Base-by-base conservation (phyloP, 2,888 invertebrate species). In the Acanthoscelides obtectus region DNA sequence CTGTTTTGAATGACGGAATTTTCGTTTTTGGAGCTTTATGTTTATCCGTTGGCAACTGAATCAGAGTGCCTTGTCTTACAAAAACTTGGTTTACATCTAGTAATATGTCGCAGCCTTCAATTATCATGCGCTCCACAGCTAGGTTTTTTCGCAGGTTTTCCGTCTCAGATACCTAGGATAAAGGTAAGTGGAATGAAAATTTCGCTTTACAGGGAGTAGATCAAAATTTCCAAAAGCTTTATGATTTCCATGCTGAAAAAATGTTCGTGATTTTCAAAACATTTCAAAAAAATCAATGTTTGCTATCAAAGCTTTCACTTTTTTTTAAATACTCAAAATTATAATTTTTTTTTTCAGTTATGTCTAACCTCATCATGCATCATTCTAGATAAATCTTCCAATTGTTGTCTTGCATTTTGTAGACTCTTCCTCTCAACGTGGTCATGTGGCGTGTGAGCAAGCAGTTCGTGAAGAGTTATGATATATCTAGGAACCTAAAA, bases 41-140 rank as follows among this genome's bases (percentile, higher is more conserved):
- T 80, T 89, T 90, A 70, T 90, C 90, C 63, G 84, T 84, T 12
- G 92, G 89, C 74, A 94, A 89, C 86, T 94, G 95, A 17, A 94
- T 90, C 25, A 95, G 85, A 19, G 91, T 91, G 65, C 94, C 94
- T 91, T 97, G 96, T 77, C 96, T 88, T 65, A 96, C 95, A 86
- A 96, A 96, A 27, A 96, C 95, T 88, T 97, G 96, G 85, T 96
- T 96, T 22, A 96, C 96, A 81, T 97, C 96, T 69, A 97, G 87
- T 66, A 97, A 87, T 79, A 97, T 96, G 83, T 97, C 96, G 85
- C 96, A 97, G 20, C 96, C 96, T 83, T 96, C 96, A 1, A 96
- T 93, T 75, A 97, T 96, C 95, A 96, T 96, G 68, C 96, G 87
- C 85, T 97, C 96, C 25, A 97, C 94, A 0, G 96, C 94, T 77